These are phyloP conservation scores for Nyctereutes procyonoides DNA, from an alignment of 2,113 vertebrate species.

Conservation along the genomic window DNA sequence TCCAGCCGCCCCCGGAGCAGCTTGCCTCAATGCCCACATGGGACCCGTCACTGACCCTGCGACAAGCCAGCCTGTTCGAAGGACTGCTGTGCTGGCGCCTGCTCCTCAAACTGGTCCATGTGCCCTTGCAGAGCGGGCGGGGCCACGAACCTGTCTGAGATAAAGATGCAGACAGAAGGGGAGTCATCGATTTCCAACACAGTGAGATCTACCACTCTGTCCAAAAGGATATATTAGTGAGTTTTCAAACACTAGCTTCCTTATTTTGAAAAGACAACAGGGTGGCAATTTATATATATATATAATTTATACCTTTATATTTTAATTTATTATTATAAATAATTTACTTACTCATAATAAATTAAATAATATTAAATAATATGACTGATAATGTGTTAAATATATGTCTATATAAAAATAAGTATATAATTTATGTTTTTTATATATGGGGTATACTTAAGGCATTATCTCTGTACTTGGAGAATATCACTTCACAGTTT, in stretches of 20 bases:
- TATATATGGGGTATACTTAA: neutral
- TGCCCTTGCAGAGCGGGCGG: constrained; percentile 50
- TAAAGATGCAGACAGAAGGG: neutral
- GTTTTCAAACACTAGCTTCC: neutral
- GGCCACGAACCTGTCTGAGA: constrained; percentile 69
- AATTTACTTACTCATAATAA: no score
- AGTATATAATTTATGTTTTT: neutral
- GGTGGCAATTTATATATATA: neutral
- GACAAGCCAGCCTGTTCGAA: constrained; percentile 58
- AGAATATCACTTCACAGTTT: neutral
- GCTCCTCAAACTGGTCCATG: constrained; percentile 73
- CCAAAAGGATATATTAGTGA: fast-evolving
- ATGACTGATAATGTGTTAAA: no score
- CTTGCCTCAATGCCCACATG: neutral
- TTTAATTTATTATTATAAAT: no score
- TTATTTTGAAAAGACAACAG: neutral
- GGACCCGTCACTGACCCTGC: constrained; percentile 69
- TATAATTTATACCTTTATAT: neutral
- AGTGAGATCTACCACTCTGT: no score
- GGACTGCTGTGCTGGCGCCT: constrained; percentile 21
- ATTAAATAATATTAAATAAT: no score
- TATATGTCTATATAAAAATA: neutral
- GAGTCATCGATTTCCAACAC: fast-evolving
- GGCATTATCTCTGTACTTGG: neutral
- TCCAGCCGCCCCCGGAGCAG: neutral